These are phyloP conservation scores for Drosophila kohkoa DNA, from an alignment of 1,140 invertebrate genomes.

Conservation along the genomic window DNA sequence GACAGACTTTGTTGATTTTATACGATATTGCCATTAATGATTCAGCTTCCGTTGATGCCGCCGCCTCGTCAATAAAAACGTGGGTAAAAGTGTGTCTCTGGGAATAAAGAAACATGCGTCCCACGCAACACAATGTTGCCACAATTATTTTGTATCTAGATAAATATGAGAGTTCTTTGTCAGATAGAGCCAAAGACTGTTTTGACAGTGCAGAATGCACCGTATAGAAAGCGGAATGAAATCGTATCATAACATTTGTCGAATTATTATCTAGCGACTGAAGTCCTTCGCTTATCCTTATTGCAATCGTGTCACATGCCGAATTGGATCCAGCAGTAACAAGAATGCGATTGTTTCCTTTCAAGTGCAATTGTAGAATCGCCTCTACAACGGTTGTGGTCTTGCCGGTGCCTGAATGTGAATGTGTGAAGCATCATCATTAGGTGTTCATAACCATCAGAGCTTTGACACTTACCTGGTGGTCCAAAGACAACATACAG, in stretches of 20 bases:
- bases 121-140: conserved; percentile 80
- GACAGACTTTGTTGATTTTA: conserved; percentile 41
- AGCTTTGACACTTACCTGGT: conserved; percentile 56
- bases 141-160: conserved; percentile 40
- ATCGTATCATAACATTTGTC: not conserved
- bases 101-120: conserved; percentile 86
- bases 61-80: conserved; percentile 95
- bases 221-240: not conserved
- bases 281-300: conserved; percentile 85
- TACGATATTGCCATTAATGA: conserved; percentile 86
- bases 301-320: conserved; percentile 89
- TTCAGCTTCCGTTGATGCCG: conserved; percentile 93
- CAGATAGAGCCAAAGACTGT: conserved; percentile 3
- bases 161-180: not conserved
- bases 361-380: conserved; percentile 86
- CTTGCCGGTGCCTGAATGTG: conserved; percentile 88
- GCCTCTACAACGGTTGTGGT: conserved; percentile 91
- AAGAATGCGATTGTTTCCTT: conserved; percentile 86
- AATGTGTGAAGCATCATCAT: not conserved
- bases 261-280: not conserved
- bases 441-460: not conserved
- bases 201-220: not conserved
- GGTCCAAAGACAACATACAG: conserved; percentile 59
- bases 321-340: conserved; percentile 91
- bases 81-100: conserved; percentile 89